These are phyloP conservation scores for Tipula confusa DNA, from an alignment of 2,888 invertebrate genomes.

Conservation along the genomic window DNA sequence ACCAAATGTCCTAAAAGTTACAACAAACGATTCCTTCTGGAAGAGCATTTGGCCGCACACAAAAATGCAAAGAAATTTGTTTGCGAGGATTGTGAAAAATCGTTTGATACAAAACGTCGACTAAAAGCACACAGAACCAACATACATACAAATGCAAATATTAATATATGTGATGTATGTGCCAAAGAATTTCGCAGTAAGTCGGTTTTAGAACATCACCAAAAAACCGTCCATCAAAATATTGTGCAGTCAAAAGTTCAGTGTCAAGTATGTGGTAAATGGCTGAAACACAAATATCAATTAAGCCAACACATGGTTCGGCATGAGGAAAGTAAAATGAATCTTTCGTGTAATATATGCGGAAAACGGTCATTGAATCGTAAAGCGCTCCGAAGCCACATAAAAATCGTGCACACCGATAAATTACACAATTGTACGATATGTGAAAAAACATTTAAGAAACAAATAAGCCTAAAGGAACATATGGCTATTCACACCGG, in stretches of 20 bases:
- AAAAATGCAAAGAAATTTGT: slow-evolving; percentile 38
- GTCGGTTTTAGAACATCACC: slow-evolving; percentile 44
- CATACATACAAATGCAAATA: slow-evolving; percentile 27
- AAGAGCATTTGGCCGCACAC: slow-evolving; percentile 38
- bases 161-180: slow-evolving; percentile 41
- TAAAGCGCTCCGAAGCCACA: slow-evolving; percentile 45
- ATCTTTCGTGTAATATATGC: slow-evolving; percentile 43
- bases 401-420: slow-evolving; percentile 45
- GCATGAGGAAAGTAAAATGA: slow-evolving; percentile 42
- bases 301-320: slow-evolving; percentile 46
- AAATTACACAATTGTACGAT: slow-evolving; percentile 44
- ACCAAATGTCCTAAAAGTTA: slow-evolving; percentile 38
- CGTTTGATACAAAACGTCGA: slow-evolving; percentile 33
- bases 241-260: slow-evolving; percentile 44
- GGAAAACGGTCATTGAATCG: slow-evolving; percentile 39
- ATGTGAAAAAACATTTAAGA: slow-evolving; percentile 47
- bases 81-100: slow-evolving; percentile 44
- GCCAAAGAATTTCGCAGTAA: slow-evolving; percentile 47
- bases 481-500: slow-evolving; percentile 49
- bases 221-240: slow-evolving; percentile 42
- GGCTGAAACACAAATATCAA: slow-evolving; percentile 45
- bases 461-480: slow-evolving; percentile 39
- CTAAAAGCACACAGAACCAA: slow-evolving; percentile 43
- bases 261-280: slow-evolving; percentile 46
- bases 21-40: slow-evolving; percentile 37